These are phyloP conservation scores for Dinoponera quadriceps DNA, from an alignment of 1,140 invertebrate species.

Conservation along the genomic window DNA sequence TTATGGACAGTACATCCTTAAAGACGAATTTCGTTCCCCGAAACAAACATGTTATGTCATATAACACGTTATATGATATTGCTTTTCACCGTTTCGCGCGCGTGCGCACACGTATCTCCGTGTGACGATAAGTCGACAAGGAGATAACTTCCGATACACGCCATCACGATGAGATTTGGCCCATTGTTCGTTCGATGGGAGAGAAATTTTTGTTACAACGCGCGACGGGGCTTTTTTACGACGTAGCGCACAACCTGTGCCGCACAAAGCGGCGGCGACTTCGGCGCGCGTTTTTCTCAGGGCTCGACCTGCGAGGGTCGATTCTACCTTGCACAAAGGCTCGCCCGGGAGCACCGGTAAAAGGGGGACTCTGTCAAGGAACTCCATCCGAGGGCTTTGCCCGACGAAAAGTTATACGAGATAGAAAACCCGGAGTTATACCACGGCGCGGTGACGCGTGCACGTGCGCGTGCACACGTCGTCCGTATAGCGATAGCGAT, in stretches of 20 bases:
- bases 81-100: background rate
- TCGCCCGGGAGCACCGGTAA: conserved; percentile 46
- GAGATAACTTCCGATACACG: conserved; percentile 36
- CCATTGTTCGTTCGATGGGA: conserved; percentile 56
- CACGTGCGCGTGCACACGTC: conserved; percentile 27
- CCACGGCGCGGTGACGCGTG: background rate
- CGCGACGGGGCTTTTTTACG: conserved; percentile 35
- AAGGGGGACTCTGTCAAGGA: conserved; percentile 51
- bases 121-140: background rate
- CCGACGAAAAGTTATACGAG: conserved; percentile 47
- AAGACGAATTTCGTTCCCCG: too few relatives aligned
- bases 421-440: conserved; percentile 64
- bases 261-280: conserved; percentile 37
- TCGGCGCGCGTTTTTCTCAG: conserved; percentile 45
- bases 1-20: too few relatives aligned
- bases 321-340: conserved; percentile 64
- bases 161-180: conserved; percentile 35
- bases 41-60: too few relatives aligned
- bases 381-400: conserved; percentile 65
- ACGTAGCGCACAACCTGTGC: conserved; percentile 27
- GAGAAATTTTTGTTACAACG: conserved; percentile 64
- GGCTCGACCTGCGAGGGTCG: conserved; percentile 42
- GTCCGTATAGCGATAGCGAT: background rate
- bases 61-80: too few relatives aligned
- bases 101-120: background rate